Base-by-base conservation (phyloP, 2,888 invertebrate genomes). In the Arctia plantaginis region DNA sequence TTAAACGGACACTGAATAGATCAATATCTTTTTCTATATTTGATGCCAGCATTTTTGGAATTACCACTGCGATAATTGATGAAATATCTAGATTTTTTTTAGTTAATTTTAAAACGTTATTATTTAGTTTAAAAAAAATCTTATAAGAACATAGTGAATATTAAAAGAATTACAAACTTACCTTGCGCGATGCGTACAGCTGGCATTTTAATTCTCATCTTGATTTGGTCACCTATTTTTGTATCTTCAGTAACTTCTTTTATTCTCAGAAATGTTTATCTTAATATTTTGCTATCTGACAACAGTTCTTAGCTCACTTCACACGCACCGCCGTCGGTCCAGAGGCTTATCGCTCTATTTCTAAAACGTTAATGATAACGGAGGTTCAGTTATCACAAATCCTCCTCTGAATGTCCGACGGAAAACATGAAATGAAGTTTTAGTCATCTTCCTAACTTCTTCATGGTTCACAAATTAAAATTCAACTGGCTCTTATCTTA, bases 141-240 rank as follows among this genome's bases (percentile, higher is more conserved):
- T 44, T 72, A 41, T 74, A 71, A 20, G 51, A 82, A 69, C 3
- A 71, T 66, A 69, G 64, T 33, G 18, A 13, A 55, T 47, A 12
- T n/a, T n/a, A 7, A 70, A 68, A 33, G 65, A 13, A 41, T 27
- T 39, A 39, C 39, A 72, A 62, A 94, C 97, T 97, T 96, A 98
- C 98, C 98, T 98, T 98, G 98, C 96, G 98, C 98, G 97, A 98
- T 98, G 96, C 98, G 97, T 96, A 98, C 98, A 96, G 98, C 98
- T 96, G 98, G 98, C 98, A 98, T 98, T 97, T 98, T 98, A 97
- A 98, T 98, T 98, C 98, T 98, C 98, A 98, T 98, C 97, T 97
- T 98, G 98, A 95, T 93, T 94, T 94, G 95, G 93, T 95, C 95
- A 95, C 95, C 95, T 95, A 95, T 95, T 93, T 95, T 95, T 95